phyloP scores from a whole-genome alignment of 2,888 invertebrate genomes.

The Hipparchia semele region DNA sequence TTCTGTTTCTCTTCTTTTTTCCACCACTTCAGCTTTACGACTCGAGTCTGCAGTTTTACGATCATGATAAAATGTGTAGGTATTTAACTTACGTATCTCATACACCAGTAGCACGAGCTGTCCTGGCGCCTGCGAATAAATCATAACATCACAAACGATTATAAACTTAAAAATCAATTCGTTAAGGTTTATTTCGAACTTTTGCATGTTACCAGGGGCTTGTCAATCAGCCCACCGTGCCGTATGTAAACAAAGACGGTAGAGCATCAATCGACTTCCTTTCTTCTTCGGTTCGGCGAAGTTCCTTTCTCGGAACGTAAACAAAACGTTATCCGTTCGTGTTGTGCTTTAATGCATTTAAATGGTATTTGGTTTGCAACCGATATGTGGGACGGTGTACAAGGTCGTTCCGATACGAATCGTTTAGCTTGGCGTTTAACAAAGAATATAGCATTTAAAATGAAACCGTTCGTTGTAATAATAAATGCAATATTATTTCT shows the following conservation, averaged over 20 bases:
- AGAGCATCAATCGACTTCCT: conserved; percentile 55
- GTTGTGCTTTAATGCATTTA: conserved; percentile 36
- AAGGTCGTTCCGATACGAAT: conserved; percentile 19
- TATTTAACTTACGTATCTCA: conserved; percentile 8
- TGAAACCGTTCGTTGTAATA: background rate
- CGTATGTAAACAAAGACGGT: conserved; percentile 56
- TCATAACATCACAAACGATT: background rate
- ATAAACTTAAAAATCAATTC: background rate
- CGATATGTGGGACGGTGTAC: conserved; percentile 23
- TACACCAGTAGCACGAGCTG: conserved; percentile 19
- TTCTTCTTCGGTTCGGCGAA: conserved; percentile 61
- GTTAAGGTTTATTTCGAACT: background rate
- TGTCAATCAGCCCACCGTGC: conserved; percentile 37
- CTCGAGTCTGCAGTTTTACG: background rate
- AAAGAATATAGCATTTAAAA: conserved; percentile 4
- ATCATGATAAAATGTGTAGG: background rate
- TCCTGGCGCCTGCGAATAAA: conserved; percentile 24
- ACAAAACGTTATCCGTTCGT: conserved; percentile 43
- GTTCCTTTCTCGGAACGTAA: conserved; percentile 60
- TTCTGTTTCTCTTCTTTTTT: too few relatives aligned
- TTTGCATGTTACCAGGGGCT: conserved; percentile 9
- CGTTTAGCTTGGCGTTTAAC: conserved; percentile 8
- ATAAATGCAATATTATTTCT: too few relatives aligned
- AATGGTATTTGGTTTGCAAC: conserved; percentile 21
- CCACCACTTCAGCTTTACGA: too few relatives aligned